Percentiles rank a stretch among this genome's conserved stretches.
Conservation (phyloP, 2,888 invertebrate species). For the Liposcelis brunnea region DNA sequence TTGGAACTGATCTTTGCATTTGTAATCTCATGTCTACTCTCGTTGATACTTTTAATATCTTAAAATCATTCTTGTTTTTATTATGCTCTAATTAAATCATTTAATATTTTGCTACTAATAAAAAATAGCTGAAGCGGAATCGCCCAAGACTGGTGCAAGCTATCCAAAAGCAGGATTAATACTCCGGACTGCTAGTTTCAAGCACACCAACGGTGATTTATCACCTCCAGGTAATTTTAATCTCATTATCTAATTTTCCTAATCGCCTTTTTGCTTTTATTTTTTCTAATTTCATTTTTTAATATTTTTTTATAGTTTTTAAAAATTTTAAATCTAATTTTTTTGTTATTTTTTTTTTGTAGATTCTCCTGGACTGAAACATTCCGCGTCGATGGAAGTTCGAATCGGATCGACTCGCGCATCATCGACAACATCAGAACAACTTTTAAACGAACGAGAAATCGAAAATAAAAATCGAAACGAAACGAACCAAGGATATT, state of each 20-base stretch:
- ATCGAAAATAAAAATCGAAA: too few relatives aligned
- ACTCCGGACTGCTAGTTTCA: slow-evolving; percentile 44
- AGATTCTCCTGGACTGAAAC: slow-evolving; percentile 11
- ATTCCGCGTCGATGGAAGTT: slow-evolving; percentile 13
- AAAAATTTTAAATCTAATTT: background rate
- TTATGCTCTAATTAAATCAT: background rate
- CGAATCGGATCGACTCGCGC: background rate
- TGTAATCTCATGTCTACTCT: too few relatives aligned
- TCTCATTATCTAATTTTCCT: background rate
- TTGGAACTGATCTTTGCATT: too few relatives aligned
- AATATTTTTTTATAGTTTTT: background rate
- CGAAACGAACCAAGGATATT: too few relatives aligned
- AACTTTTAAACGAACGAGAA: too few relatives aligned
- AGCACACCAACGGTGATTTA: slow-evolving; percentile 18
- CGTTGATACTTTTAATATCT: too few relatives aligned
- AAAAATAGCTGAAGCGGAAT: slow-evolving; percentile 29
- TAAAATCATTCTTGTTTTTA: too few relatives aligned
- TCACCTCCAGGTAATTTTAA: slow-evolving; percentile 13
- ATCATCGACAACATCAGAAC: too few relatives aligned
- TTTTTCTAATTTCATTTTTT: background rate
- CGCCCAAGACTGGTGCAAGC: slow-evolving; percentile 31
- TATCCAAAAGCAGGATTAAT: slow-evolving; percentile 62
- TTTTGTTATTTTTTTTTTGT: slow-evolving; percentile 3
- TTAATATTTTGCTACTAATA: background rate
- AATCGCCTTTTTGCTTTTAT: background rate